These are phyloP conservation scores for Frankliniella fusca DNA, from an alignment of 2,888 invertebrate species.

Conservation along the genomic window DNA sequence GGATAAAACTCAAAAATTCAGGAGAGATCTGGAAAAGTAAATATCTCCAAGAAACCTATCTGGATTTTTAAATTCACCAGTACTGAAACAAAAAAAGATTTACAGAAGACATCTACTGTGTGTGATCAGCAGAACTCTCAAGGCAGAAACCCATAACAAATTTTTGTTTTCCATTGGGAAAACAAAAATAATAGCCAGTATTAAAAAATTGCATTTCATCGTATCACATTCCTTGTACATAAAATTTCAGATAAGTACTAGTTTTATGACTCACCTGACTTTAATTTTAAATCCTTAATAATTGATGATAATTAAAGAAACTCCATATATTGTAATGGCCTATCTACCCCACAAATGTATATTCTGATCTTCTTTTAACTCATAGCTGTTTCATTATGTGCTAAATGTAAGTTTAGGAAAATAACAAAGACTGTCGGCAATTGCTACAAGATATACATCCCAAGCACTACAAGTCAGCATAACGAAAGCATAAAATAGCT, in stretches of 20 bases:
- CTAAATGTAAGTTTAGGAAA: slow-evolving; percentile 18
- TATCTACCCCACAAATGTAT: slow-evolving; percentile 16
- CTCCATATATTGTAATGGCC: neutral
- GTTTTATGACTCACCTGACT: neutral
- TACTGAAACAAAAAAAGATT: too few relatives aligned
- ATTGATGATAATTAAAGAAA: neutral
- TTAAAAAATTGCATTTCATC: slow-evolving; percentile 13
- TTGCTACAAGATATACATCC: neutral
- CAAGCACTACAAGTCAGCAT: too few relatives aligned
- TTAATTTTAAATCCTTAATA: neutral
- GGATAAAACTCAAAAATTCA: neutral
- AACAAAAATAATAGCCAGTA: neutral
- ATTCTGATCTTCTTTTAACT: slow-evolving; percentile 9
- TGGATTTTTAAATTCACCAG: too few relatives aligned
- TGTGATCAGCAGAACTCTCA: too few relatives aligned
- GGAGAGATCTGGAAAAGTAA: neutral
- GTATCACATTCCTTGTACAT: slow-evolving; percentile 1
- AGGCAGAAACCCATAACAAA: neutral
- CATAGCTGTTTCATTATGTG: slow-evolving; percentile 17
- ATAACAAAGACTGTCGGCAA: slow-evolving; percentile 6
- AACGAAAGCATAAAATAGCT: too few relatives aligned
- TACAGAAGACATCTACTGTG: too few relatives aligned
- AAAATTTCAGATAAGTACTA: neutral
- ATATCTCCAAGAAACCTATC: too few relatives aligned
- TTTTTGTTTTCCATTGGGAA: neutral